A percentile compares a stretch with the other conserved stretches of the same genome.
Conservation (phyloP, 2,888 invertebrate genomes). For the Drosophila nr. medialis region DNA sequence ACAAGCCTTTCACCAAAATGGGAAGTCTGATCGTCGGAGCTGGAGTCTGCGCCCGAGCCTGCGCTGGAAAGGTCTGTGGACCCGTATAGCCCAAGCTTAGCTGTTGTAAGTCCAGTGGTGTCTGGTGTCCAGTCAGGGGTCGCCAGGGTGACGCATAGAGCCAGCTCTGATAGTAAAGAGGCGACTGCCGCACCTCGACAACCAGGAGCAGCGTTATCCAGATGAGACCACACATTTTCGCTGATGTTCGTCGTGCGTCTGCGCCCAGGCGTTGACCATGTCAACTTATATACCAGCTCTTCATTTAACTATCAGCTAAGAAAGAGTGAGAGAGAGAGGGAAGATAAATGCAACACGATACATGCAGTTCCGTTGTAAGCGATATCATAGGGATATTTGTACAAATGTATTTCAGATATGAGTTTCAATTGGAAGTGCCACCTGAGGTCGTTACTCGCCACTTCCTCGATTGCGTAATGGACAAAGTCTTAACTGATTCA, state of each 20-base stretch:
- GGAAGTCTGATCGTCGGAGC: conserved; percentile 10
- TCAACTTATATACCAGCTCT: conserved; percentile 40
- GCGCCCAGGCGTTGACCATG: conserved; percentile 11
- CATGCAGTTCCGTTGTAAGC: conserved; percentile 46
- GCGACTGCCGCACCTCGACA: conserved; percentile 22
- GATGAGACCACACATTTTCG: conserved; percentile 20
- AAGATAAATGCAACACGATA: conserved; percentile 34
- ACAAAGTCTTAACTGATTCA: not conserved
- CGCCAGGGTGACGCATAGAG: conserved; percentile 60
- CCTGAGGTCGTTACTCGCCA: conserved; percentile 27
- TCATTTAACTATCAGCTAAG: not conserved
- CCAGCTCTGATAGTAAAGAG: conserved; percentile 36
- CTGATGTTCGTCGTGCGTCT: conserved; percentile 21
- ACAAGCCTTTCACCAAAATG: conserved; percentile 42
- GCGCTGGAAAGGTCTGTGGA: conserved; percentile 56
- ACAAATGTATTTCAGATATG: conserved; percentile 1
- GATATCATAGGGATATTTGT: conserved; percentile 39
- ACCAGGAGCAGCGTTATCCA: conserved; percentile 14
- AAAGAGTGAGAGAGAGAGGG: not conserved
- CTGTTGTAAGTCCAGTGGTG: conserved; percentile 22
- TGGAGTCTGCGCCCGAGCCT: not conserved
- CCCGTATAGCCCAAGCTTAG: conserved; percentile 62
- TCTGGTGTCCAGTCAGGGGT: conserved; percentile 34
- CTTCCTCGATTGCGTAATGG: conserved; percentile 40
- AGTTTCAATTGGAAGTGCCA: not conserved